Base-by-base conservation (phyloP, 2,888 invertebrate species). In the Drosophila mettleri region DNA sequence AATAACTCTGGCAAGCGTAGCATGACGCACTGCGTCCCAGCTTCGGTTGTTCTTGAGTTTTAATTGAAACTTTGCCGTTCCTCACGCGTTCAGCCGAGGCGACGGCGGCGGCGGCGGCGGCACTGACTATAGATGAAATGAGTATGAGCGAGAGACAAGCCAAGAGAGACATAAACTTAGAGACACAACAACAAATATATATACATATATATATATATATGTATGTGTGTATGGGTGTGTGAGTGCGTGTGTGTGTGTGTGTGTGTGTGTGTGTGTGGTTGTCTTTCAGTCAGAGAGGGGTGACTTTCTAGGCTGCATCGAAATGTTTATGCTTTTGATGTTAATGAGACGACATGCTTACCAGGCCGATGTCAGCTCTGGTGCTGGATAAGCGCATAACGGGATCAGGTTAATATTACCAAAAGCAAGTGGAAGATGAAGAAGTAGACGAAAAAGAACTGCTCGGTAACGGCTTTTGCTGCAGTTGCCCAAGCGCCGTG, bases 41-140 rank as follows among this genome's bases (percentile, higher is more conserved):
- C 58, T 54, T 62, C 59, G 69, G 60, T 69, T 49, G 78, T 69
- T 75, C 75, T 78, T 74, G 62, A 63, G 60, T 79, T 68, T 77
- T 80, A 77, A 80, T 83, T 82, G 79, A 82, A 81, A 75, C 82
- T 80, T 80, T 76, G 75, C 79, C 76, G 78, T 79, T 78, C 73
- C 73, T 73, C 78, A 72, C 61, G 78, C 78, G 74, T 70, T 80
- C 77, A 76, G 66, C 69, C 74, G 66, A 58, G 66, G 65, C 24
- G 24, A 24, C 24, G 24, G 24, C 74, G 63, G 61, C 24, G 24
- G 24, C 74, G 63, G 61, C 75, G 55, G 65, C 65, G 65, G 54
- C 72, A 18, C 20, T 48, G 63, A 31, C 57, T 29, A 8, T 38
- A 59, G 54, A 58, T 55, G 39, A 34, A 74, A 33, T 18, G 29